phyloP scores from a whole-genome alignment of 2,113 vertebrate species.

The Gnathonemus echidnorhynchus region DNA sequence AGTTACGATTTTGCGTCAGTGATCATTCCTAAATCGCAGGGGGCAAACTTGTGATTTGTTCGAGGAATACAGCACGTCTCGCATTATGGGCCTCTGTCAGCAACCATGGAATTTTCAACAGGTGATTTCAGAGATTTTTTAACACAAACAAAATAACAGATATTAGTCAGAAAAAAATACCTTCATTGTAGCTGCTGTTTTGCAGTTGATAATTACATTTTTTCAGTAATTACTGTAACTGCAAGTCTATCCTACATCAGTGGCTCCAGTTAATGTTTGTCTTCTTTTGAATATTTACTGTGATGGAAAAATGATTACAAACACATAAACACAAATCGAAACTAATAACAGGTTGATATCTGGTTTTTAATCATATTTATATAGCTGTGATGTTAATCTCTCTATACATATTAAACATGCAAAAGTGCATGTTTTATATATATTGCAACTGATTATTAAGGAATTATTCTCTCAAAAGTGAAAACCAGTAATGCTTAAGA shows the following conservation, averaged over 20 bases:
- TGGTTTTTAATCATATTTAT: not conserved
- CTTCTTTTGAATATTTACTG: not conserved
- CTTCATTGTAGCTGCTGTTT: not conserved
- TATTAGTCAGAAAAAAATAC: not conserved
- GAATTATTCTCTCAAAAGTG: not conserved
- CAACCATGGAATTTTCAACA: not conserved
- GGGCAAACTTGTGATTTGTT: not conserved
- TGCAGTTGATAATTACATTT: not conserved
- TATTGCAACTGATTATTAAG: not conserved
- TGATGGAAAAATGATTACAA: not conserved
- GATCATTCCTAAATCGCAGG: not conserved
- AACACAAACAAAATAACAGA: not conserved
- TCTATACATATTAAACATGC: not conserved
- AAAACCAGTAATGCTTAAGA: not conserved
- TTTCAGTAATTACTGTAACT: not conserved
- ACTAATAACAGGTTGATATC: not conserved
- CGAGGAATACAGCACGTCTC: not conserved
- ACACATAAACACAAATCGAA: not conserved
- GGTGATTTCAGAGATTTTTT: not conserved
- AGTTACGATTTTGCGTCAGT: not conserved
- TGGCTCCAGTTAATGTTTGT: not conserved
- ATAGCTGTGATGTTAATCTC: not conserved
- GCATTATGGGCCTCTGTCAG: not conserved
- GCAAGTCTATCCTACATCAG: not conserved
- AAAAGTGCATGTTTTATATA: not conserved